Conservation (phyloP, 2,797 vertebrate species). For the Chloroceryle amazona region DNA sequence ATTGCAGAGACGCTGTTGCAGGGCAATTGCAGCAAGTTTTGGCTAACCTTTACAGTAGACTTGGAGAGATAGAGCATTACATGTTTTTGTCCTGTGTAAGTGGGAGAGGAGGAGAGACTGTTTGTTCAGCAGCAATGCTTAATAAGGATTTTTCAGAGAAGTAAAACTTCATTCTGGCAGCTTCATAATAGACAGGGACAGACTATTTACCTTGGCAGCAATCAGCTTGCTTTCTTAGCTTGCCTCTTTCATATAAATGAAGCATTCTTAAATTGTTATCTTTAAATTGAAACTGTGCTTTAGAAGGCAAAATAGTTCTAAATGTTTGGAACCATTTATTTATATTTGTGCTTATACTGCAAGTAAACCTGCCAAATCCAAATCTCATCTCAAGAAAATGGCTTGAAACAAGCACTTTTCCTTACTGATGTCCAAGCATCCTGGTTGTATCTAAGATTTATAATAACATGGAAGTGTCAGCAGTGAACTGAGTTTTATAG, state of each 20-base stretch:
- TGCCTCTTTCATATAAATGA: background rate
- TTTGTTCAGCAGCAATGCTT: conserved; percentile 26
- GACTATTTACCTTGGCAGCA: conserved; percentile 39
- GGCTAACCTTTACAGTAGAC: conserved; percentile 61
- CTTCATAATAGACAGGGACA: conserved; percentile 5
- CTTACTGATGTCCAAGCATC: background rate
- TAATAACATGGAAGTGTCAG: background rate
- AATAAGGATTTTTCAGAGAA: conserved; percentile 54
- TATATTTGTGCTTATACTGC: background rate
- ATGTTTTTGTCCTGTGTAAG: conserved; percentile 45
- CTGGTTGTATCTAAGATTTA: background rate
- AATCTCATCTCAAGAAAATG: background rate
- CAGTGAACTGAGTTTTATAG: background rate
- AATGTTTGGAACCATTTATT: background rate
- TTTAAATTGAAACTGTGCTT: background rate
- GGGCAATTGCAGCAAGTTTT: conserved; percentile 57
- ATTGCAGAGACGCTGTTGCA: conserved; percentile 50
- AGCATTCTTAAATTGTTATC: background rate
- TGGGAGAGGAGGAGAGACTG: background rate
- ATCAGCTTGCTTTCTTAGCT: background rate
- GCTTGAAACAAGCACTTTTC: background rate
- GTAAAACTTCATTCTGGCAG: conserved; percentile 22
- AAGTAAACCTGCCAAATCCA: background rate
- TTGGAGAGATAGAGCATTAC: conserved; percentile 39
- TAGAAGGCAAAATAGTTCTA: background rate